These are phyloP conservation scores for Tretioscincus oriximinensis DNA, from an alignment of 2,113 vertebrate genomes.

Conservation along the genomic window DNA sequence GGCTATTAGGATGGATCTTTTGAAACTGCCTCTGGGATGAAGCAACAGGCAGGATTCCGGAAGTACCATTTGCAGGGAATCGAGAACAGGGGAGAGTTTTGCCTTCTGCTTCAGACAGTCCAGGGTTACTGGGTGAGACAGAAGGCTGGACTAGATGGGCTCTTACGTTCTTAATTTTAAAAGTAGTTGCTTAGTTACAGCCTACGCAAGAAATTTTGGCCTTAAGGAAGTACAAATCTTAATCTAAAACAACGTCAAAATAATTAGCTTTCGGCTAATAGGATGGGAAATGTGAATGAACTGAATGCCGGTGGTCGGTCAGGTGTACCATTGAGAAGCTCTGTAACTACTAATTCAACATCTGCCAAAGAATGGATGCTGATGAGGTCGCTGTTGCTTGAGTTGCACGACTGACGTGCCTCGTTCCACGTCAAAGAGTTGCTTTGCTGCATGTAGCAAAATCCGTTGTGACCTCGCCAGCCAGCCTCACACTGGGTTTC, in stretches of 20 bases:
- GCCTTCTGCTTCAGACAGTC: too few relatives aligned
- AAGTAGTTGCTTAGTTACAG: conserved; percentile 6
- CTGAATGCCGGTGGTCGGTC: neutral
- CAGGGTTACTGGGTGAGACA: too few relatives aligned
- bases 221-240: neutral
- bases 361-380: conserved; percentile 87
- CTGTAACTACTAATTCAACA: conserved; percentile 82
- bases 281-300: neutral
- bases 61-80: too few relatives aligned
- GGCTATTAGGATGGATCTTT: too few relatives aligned
- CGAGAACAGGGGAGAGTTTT: too few relatives aligned
- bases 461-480: conserved; percentile 85
- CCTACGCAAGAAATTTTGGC: neutral
- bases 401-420: conserved; percentile 70
- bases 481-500: conserved; percentile 76
- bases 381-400: conserved; percentile 71
- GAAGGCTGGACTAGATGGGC: too few relatives aligned
- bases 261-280: neutral
- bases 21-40: too few relatives aligned
- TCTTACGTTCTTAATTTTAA: neutral
- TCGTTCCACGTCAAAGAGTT: conserved; percentile 56
- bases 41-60: too few relatives aligned
- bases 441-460: conserved; percentile 81
- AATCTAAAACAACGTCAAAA: neutral
- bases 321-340: conserved; percentile 78